These are phyloP conservation scores for Hoplias malabaricus DNA, from an alignment of 2,113 vertebrate genomes.

Conservation along the genomic window DNA sequence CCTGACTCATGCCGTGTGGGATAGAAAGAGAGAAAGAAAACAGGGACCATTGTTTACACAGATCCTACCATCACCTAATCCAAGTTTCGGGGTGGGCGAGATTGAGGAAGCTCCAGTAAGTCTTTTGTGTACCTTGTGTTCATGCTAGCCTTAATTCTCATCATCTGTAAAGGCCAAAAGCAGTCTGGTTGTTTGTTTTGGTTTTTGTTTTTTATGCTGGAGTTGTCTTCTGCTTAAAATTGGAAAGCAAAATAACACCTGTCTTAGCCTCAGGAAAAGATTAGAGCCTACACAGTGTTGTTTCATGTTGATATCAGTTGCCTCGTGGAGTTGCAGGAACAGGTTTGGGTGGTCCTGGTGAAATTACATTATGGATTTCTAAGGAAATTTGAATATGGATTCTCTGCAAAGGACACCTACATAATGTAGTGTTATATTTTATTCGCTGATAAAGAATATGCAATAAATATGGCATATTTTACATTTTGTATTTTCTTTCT, in stretches of 20 bases:
- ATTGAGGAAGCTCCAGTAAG: not conserved
- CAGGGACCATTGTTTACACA: not conserved
- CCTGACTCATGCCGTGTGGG: not conserved
- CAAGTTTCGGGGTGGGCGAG: not conserved
- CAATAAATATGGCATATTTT: too few species aligned
- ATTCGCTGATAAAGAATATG: too few species aligned
- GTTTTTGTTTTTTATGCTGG: not conserved
- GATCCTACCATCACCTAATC: conserved; percentile 24
- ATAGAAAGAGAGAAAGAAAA: not conserved
- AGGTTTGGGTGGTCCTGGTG: too few species aligned
- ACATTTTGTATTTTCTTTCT: too few species aligned
- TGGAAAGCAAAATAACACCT: conserved; percentile 7
- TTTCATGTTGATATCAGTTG: not conserved
- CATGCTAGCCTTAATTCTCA: not conserved
- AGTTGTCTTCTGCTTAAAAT: conserved; percentile 34
- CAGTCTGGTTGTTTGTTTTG: not conserved
- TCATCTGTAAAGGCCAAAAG: not conserved
- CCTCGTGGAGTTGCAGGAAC: too few species aligned
- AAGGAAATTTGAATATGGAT: too few species aligned
- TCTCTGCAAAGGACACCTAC: too few species aligned
- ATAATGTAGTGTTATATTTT: too few species aligned
- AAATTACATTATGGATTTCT: too few species aligned
- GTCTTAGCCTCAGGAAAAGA: not conserved
- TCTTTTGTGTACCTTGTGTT: conserved; percentile 4
- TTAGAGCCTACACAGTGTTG: not conserved